Conservation (phyloP, 2,797 vertebrate genomes). For the Hydrolagus colliei region DNA sequence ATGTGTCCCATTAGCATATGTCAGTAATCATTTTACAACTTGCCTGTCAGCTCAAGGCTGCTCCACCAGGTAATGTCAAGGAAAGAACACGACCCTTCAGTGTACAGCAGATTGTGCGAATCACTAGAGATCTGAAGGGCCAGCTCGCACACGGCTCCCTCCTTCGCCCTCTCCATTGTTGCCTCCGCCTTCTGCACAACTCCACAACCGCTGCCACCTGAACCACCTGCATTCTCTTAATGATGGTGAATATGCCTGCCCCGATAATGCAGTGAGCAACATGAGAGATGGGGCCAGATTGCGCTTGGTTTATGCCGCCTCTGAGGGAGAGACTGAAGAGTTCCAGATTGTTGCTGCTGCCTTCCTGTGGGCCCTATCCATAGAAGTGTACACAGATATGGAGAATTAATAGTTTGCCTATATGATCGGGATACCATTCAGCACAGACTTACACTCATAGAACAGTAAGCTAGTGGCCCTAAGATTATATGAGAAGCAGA, state of each 20-base stretch:
- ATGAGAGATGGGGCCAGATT: constrained; percentile 3
- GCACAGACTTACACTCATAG: neutral
- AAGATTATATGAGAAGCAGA: no score
- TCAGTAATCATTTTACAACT: constrained; percentile 51
- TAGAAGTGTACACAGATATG: no score
- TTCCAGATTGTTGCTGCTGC: no score
- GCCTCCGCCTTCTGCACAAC: constrained; percentile 46
- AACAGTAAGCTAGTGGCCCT: neutral
- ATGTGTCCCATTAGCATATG: constrained; percentile 51
- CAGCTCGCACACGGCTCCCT: constrained; percentile 47
- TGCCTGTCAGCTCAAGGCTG: constrained; percentile 44
- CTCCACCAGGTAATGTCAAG: constrained; percentile 40
- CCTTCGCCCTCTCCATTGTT: constrained; percentile 39
- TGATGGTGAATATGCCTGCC: neutral
- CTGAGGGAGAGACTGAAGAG: neutral
- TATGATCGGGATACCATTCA: neutral
- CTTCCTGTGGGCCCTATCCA: no score
- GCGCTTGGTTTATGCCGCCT: neutral
- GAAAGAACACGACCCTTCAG: constrained; percentile 48
- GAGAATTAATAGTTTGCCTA: neutral
- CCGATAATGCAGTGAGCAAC: neutral
- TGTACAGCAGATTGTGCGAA: constrained; percentile 57
- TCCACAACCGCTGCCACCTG: constrained; percentile 35
- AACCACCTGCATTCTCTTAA: neutral
- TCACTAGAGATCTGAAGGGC: constrained; percentile 68